Evolutionary conservation across 2,797 vertebrate genomes (phyloP).

Genomic region (Remorina albescens): DNA sequence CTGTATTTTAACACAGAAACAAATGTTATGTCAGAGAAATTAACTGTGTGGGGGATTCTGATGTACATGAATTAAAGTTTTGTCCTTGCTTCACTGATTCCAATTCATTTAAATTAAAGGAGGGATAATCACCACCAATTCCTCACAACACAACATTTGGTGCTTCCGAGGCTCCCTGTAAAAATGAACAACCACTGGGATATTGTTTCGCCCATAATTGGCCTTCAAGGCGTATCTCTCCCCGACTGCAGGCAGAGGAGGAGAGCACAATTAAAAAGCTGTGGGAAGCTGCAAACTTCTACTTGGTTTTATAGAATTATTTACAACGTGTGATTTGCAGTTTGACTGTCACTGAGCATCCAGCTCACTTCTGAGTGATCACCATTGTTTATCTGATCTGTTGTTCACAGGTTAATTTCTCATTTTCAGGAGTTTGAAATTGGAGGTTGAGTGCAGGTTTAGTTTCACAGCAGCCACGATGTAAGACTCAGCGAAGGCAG

Average conservation of each 20-base stretch:
- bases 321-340: neutral
- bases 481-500: neutral
- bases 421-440: neutral
- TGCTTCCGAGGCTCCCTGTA: neutral
- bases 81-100: constrained; percentile 1
- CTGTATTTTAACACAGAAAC: neutral
- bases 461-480: neutral
- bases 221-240: neutral
- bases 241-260: neutral
- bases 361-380: constrained; percentile 7
- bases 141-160: neutral
- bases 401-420: neutral
- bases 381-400: constrained; percentile 3
- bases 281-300: neutral
- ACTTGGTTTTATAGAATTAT: constrained; percentile 4
- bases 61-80: neutral
- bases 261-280: neutral
- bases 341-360: neutral
- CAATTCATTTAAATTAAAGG: neutral
- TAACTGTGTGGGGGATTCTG: neutral
- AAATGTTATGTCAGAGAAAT: neutral
- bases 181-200: neutral
- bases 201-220: neutral
- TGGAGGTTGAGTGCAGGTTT: constrained; percentile 4
- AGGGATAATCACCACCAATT: neutral